Evolutionary conservation across 2,888 invertebrate genomes (phyloP), one percentile per base, ranked within the genome.

Genomic region (Eristalinus aeneus): DNA sequence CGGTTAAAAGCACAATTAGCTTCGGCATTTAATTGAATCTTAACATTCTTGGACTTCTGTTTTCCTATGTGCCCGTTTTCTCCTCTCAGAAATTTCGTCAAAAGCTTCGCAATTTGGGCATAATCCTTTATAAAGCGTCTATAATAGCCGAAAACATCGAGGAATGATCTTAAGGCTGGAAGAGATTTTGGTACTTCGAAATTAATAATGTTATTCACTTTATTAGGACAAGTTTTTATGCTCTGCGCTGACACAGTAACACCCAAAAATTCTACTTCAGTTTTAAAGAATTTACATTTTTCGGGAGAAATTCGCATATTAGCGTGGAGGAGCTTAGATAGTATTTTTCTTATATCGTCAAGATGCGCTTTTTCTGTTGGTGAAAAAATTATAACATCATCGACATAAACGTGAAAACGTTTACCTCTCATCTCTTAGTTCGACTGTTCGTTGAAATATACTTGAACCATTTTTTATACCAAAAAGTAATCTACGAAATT

Each of bases 31-130:
- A 3, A 27, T 27, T 27, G 27, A 27, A 27, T 27, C 27, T 27
- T 27, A 27, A 53, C 12, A 12, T 68, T 71, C 46, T 75, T 85
- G 39, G 68, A 74, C 46, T 27, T 27, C 27, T 27, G 27, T 27
- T 2, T 27, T 27, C 27, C 27, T 3, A 76, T 60, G 2, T 65
- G 74, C 39, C 82, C 83, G 12, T 85, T 81, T 54, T 87, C 83
- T 22, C 88, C 88, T 83, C 80, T 67, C 1, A 84, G 23, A 22
- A 79, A 39, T 22, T 56, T 34, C 23, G 81, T 76, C 6, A 87
- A 58, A 0, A 78, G 79, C 23, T 87, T 82, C 9, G 79, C 76
- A 3, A 86, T 0, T 16, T 86, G 85, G 1, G 79, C 79, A 63
- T 77, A 88, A 2, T 85, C 80, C 8, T 61, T 34, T 8, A 83